Base-by-base conservation (phyloP, 2,888 invertebrate genomes). In the Scaptomyza caliginosa region DNA sequence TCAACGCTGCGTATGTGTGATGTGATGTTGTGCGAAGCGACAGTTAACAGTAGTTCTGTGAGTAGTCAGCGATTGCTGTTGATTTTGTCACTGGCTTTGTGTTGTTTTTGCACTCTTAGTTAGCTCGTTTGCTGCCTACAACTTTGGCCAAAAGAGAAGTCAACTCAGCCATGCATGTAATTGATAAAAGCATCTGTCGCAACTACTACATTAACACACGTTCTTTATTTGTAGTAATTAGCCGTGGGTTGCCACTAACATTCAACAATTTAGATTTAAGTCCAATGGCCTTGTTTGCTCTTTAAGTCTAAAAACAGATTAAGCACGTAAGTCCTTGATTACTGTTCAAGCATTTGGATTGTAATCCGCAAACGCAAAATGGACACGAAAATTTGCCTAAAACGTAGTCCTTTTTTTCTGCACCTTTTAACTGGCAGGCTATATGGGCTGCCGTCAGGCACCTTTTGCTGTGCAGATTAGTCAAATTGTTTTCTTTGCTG, bases 181-280 rank as follows among this genome's bases (percentile, higher is more conserved):
- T 84, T 80, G 81, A 77, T 74, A 77, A 77, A 81, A 62, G 63
- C 50, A 67, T 54, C 56, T 62, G 54, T 32, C 38, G 34, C n/a
- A 46, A 28, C 11, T 34, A 55, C n/a, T 60, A 17, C 36, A 28
- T 50, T 49, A 34, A 43, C 54, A 46, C 30, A 32, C 40, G 58
- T 19, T 50, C 23, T 17, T 46, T 50, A 42, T 10, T 42, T 0
- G 28, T 11, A 23, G 52, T 52, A 74, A 71, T 71, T 71, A 74
- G 55, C 54, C 56, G 40, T 7, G 26, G 23, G 6, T 13, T 3
- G 32, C 3, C 13, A 23, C 2, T 11, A 30, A 10, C 28, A 36
- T 19, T 39, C 13, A 26, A 50, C 34, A 62, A 28, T 45, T 34
- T 49, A 36, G 34, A 13, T 30, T 16, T 21, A 6, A 13, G 19